Base-by-base conservation (phyloP, 2,113 vertebrate species). In the Cromileptes altivelis region DNA sequence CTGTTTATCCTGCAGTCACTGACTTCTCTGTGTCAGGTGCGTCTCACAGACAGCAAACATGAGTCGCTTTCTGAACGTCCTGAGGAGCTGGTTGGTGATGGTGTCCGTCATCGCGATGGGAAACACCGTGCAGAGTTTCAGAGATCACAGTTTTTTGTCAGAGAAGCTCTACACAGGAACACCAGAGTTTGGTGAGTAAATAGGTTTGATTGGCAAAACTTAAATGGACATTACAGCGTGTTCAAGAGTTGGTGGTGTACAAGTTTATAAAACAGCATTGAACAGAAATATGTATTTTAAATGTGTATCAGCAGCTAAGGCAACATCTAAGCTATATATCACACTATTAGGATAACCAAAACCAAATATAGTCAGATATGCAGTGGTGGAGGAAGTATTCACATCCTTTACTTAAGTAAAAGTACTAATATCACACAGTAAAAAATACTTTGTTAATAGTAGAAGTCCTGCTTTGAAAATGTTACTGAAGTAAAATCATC, bases 1-100 rank as follows among this genome's bases (percentile, higher is more conserved):
- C 58, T 17, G 37, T 72, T 17, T 42, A 23, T 23, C n/a, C 60
- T 55, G 37, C 58, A n/a, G 0, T 12, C 13, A 21, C 47, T 15
- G 52, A 40, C 12, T 23, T 53, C 11, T 57, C 23, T 27, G 47
- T 6, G 78, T 45, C 72, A 90, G 82, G 79, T 89, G 78, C 68
- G 58, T 82, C 64, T 55, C 25, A 13, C 58, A 40, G 2, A 55
- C 17, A 49, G 62, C 33, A 14, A 80, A 76, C 58, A 99, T 99
- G 98, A 96, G 97, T 87, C 96, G 96, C 18, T 97, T 99, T 77
- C 87, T 98, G 88, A 98, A 97, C 17, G 96, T 99, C 52, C 89
- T 99, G 85, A 96, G 98, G 65, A 98, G 97, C 92, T 99, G 98
- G 98, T 80, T 99, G 78, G 92, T 99, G 55, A 97, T 99, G 96